Percentiles rank a stretch among this genome's conserved stretches.
These are phyloP conservation scores for Standfussiana lucernea DNA, from an alignment of 2,888 invertebrate species.

Conservation along the genomic window DNA sequence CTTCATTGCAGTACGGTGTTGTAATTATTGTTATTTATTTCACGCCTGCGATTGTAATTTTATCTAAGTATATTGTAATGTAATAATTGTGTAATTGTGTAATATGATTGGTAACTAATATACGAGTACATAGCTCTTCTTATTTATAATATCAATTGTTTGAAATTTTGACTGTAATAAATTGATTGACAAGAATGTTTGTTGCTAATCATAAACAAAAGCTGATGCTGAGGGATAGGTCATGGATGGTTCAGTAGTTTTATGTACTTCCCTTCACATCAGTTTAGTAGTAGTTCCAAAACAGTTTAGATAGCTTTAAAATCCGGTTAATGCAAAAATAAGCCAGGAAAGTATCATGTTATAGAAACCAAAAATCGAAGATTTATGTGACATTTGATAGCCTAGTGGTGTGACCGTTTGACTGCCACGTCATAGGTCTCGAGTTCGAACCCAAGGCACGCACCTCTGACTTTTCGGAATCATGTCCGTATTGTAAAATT, in stretches of 20 bases:
- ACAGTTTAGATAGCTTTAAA: not conserved
- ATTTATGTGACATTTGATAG: not conserved
- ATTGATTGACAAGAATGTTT: not conserved
- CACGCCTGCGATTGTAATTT: not conserved
- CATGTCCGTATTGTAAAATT: too few species aligned
- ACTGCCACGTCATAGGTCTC: too few species aligned
- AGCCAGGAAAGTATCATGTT: not conserved
- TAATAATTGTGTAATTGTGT: not conserved
- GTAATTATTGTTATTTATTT: slow-evolving; percentile 1
- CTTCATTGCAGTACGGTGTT: not conserved
- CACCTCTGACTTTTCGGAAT: too few species aligned
- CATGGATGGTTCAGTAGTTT: not conserved
- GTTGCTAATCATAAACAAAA: not conserved
- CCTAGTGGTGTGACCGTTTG: too few species aligned
- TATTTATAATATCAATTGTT: not conserved
- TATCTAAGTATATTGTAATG: not conserved
- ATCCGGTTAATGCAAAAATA: not conserved
- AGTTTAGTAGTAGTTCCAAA: too few species aligned
- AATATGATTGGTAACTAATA: not conserved
- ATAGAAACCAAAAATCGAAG: not conserved
- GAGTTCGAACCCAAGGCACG: too few species aligned
- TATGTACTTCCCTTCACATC: too few species aligned
- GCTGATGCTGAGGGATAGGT: too few species aligned
- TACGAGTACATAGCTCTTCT: not conserved
- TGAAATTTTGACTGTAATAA: not conserved